These are phyloP conservation scores for Micrastur ruficollis DNA, from an alignment of 2,797 vertebrate species.

Conservation along the genomic window DNA sequence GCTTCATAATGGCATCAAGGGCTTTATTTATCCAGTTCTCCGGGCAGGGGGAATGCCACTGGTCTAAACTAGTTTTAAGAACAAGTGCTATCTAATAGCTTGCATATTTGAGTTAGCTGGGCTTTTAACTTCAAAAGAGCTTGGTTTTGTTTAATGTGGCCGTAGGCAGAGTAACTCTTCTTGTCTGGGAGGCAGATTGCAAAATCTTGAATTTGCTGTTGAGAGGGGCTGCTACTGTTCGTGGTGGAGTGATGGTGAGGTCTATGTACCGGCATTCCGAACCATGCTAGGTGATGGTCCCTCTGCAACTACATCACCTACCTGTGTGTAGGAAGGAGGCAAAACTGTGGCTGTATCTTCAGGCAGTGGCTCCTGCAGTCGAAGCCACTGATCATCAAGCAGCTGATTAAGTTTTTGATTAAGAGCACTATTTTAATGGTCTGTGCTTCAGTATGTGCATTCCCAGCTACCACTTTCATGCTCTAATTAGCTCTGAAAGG, in stretches of 20 bases:
- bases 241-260: too few relatives aligned
- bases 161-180: background rate
- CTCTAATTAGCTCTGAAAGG: background rate
- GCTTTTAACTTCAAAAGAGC: background rate
- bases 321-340: background rate
- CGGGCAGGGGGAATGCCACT: background rate
- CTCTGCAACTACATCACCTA: background rate
- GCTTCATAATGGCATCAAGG: background rate
- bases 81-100: background rate
- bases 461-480: background rate
- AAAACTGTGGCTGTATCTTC: background rate
- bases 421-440: background rate
- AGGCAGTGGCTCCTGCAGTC: background rate
- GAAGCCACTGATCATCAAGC: background rate
- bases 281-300: too few relatives aligned
- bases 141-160: background rate
- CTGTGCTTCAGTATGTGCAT: background rate
- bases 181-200: background rate
- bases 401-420: background rate
- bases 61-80: background rate
- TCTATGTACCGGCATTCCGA: background rate
- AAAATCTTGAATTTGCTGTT: background rate
- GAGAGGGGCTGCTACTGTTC: background rate
- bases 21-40: background rate
- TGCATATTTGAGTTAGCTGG: background rate